Evolutionary conservation across 2,888 invertebrate species (phyloP), one percentile per base, ranked within the genome.

Genomic region (Micropterix aruncella): DNA sequence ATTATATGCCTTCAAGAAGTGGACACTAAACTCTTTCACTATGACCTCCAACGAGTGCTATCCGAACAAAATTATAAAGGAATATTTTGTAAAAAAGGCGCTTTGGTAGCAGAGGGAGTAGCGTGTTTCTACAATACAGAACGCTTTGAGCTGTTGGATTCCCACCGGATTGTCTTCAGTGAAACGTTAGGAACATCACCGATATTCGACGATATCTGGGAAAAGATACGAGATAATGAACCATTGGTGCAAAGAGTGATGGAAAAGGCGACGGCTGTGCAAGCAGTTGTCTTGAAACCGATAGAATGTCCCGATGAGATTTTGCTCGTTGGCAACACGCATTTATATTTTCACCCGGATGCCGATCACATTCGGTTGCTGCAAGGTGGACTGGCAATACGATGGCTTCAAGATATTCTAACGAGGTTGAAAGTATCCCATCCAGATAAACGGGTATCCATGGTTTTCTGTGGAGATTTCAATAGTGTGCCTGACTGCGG

Each of bases 1-100:
- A 67, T 96, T 42, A 68, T 93, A 43, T 94, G 94, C 54, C 68
- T 96, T 12, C 95, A 96, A 74, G 96, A 96, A 74, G 90, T 94
- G 0, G 95, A 96, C 60, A 60, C 59, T 9, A 85, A 82, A 65
- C 70, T 92, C 40, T 93, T 83, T 61, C 63, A 75, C 4, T 57
- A 72, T 49, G 84, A 83, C 56, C 67, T 93, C 18, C 55, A 59
- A 37, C 76, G 79, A 2, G 64, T 79, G 19, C 62, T 93, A 9
- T 58, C 63, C 15, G 55, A 60, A 2, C 55, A 73, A 37, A 75
- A 76, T 9, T 75, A 76, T 46, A 58, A 67, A 40, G 81, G 85
- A 9, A 52, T 74, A 45, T 82, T 79, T 59, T 73, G 77, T 47
- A 75, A 75, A 48, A 92, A 91, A 65, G 83, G 81, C 17, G 80